Conservation (phyloP, 2,113 vertebrate genomes). For the Barbus barbus region DNA sequence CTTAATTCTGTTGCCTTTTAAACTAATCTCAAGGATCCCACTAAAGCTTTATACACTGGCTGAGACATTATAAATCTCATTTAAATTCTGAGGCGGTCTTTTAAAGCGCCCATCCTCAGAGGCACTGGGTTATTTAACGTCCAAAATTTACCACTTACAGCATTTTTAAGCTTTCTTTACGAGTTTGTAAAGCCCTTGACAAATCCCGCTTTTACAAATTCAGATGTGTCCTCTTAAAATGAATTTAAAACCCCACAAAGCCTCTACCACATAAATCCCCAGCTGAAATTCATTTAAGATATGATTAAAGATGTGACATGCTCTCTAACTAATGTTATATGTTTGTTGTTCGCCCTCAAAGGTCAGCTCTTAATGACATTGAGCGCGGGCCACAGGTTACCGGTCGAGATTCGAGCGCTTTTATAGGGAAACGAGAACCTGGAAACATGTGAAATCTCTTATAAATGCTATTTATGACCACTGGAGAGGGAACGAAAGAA, state of each 20-base stretch:
- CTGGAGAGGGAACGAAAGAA: slow-evolving; percentile 3
- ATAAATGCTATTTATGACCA: slow-evolving; percentile 36
- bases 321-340: slow-evolving; percentile 33
- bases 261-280: slow-evolving; percentile 30
- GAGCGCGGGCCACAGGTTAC: background rate
- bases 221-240: slow-evolving; percentile 35
- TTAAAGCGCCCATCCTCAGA: background rate
- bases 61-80: background rate
- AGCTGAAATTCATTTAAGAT: slow-evolving; percentile 30
- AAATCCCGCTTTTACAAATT: slow-evolving; percentile 33
- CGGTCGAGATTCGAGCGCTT: background rate
- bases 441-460: slow-evolving; percentile 20
- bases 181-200: slow-evolving; percentile 45
- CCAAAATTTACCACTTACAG: slow-evolving; percentile 25
- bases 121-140: slow-evolving; percentile 15
- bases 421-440: background rate
- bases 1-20: background rate
- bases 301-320: slow-evolving; percentile 38
- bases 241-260: slow-evolving; percentile 38
- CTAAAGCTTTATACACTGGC: background rate
- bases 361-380: slow-evolving; percentile 38
- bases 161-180: slow-evolving; percentile 33
- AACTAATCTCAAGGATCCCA: background rate
- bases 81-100: background rate
- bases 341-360: slow-evolving; percentile 37